Evolutionary conservation across 2,113 vertebrate species (phyloP), one percentile per base, ranked within the genome.

Genomic region (Spermophilus dauricus): DNA sequence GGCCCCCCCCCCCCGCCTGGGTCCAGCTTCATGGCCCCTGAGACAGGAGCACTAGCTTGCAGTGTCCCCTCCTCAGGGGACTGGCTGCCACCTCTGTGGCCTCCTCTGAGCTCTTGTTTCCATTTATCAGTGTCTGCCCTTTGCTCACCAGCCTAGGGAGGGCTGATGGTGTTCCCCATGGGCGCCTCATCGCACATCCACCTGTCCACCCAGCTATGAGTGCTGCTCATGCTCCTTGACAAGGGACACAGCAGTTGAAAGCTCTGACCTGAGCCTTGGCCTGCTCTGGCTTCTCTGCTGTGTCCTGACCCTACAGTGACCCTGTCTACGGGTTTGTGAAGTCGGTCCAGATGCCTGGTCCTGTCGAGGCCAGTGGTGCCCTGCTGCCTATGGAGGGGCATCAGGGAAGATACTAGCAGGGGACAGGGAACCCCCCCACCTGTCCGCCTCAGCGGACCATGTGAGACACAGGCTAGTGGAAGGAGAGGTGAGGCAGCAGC

Each of bases 201-300:
- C 8, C 61, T 28, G 61, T 4, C 61, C 61, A 63, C 18, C 56
- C 56, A 22, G 56, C 56, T 22, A 5, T 18, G 3, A 39, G 30
- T 5, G 1, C 42, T 0, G 61, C 0, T 34, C 30, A 5, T 2
- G 0, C 8, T 8, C 24, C 70, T 63, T 0, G 3, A 11, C 4
- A 11, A 37, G 14, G 14, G 6, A 5, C 5, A 53, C 34, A 18
- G 2, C 45, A 42, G 72, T 10, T 18, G 8, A 28, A 12, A 34
- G 1, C 69, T 39, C 72, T 18, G 34, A 67, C 1, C 42, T 8
- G 17, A 20, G 34, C n/a, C n/a, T 37, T 39, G 11, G 26, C 8
- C 4, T 2, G 91, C 69, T 69, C 48, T 86, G 13, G n/a, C 14
- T 26, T 67, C 61, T 56, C 61, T 78, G 78, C 30, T 89, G 39